Evolutionary conservation across 2,113 vertebrate species (phyloP), one percentile per base, ranked within the genome.

Genomic region (Numida meleagris): DNA sequence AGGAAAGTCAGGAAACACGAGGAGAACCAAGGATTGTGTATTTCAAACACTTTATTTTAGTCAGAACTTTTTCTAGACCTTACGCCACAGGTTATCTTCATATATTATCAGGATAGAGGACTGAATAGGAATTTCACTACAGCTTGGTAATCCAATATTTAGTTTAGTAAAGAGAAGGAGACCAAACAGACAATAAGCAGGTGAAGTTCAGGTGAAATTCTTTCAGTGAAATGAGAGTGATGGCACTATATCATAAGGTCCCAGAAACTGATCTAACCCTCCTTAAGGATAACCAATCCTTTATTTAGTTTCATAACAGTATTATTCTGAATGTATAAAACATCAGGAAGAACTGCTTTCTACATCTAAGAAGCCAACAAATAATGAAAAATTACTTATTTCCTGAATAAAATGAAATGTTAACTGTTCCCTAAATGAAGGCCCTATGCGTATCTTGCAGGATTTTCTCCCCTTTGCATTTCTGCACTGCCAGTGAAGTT

Each of bases 21-120:
- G 46, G 55, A 83, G 81, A 91, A 18, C 4, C 0, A 42, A 86
- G 85, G 76, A 76, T 36, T 70, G 29, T 61, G 8, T 67, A 88
- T 86, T 90, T 93, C 45, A 83, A 81, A 58, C 76, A 75, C 91
- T 93, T 81, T 65, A 31, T 88, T 95, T 94, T 90, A 88, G 94
- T 93, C 88, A 91, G 81, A 91, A 25, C 34, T 75, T 86, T 84
- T 89, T 73, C 63, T 91, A 83, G 53, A 78, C 61, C 25, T 86
- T 86, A 42, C 81, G 31, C 68, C 86, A 90, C 48, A 81, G 87
- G 89, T 83, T 93, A 65, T 50, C 86, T 93, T 68, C 86, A 68
- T 75, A 63, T 61, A 72, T 81, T 80, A 45, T 81, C 48, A 82
- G 57, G 70, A 82, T 91, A 58, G 5, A 65, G 79, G 51, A 82